Percentiles rank a stretch among this genome's conserved stretches.
These are phyloP conservation scores for Saguinus midas DNA, from an alignment of 2,113 vertebrate species.

Conservation along the genomic window DNA sequence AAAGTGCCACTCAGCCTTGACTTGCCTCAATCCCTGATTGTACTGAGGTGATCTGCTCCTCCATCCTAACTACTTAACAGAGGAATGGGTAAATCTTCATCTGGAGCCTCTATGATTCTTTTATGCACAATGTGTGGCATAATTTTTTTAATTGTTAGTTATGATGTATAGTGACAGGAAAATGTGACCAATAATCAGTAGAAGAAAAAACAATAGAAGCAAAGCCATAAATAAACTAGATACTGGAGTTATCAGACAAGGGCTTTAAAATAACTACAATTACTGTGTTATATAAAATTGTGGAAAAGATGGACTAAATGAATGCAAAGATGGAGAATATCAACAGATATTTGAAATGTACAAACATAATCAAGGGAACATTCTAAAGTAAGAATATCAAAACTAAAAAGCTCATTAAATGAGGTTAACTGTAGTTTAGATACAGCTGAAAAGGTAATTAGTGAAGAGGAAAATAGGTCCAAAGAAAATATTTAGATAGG, in stretches of 20 bases:
- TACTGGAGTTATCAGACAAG: not conserved
- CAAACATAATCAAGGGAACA: not conserved
- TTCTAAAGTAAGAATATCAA: slow-evolving; percentile 9
- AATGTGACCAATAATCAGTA: slow-evolving; percentile 10
- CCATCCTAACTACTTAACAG: not conserved
- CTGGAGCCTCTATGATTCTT: not conserved
- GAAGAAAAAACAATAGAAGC: not conserved
- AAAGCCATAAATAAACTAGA: not conserved
- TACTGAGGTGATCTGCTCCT: not conserved
- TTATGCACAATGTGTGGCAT: not conserved
- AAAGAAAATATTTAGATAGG: not conserved
- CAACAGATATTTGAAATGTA: not conserved
- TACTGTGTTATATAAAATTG: not conserved
- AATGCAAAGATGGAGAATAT: not conserved
- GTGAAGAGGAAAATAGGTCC: slow-evolving; percentile 20
- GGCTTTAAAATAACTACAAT: not conserved
- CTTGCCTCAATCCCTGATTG: not conserved
- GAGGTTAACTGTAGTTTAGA: not conserved
- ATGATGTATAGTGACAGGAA: not conserved
- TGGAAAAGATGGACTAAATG: not conserved
- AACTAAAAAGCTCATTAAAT: not conserved
- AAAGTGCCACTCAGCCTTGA: not conserved
- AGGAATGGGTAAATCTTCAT: not conserved
- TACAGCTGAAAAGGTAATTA: not conserved
- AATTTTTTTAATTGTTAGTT: not conserved